These are phyloP conservation scores for Thalassaphorura encarpata DNA, from an alignment of 1,140 invertebrate genomes.

Conservation along the genomic window DNA sequence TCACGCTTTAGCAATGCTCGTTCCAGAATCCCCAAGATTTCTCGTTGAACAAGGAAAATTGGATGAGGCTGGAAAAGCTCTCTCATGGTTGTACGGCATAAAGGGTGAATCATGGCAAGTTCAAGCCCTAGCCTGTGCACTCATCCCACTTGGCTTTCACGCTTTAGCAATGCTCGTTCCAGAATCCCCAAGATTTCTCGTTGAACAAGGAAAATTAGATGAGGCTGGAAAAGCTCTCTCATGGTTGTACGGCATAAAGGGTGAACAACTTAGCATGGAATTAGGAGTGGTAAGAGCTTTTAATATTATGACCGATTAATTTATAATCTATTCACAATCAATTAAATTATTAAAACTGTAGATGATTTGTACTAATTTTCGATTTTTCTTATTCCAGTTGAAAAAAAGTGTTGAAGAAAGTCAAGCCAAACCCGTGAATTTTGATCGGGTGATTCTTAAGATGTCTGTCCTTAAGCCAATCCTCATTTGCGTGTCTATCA, in stretches of 20 bases:
- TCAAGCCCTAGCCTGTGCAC: constrained; percentile 24
- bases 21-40: constrained; percentile 41
- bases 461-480: constrained; percentile 46
- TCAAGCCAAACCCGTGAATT: constrained; percentile 33
- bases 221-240: constrained; percentile 15
- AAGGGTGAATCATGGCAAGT: neutral
- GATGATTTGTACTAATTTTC: no score
- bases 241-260: neutral
- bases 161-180: constrained; percentile 40
- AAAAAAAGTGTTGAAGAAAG: constrained; percentile 28
- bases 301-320: no score
- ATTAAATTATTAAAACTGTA: no score
- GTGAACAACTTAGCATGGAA: neutral
- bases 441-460: constrained; percentile 10
- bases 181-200: constrained; percentile 38
- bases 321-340: no score
- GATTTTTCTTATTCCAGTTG: constrained; percentile 29
- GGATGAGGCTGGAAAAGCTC: constrained; percentile 15
- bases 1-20: constrained; percentile 38
- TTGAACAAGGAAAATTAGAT: neutral
- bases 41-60: neutral
- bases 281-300: no score
- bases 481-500: constrained; percentile 59
- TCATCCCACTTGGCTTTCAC: constrained; percentile 43
- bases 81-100: neutral